phyloP scores from a whole-genome alignment of 1,140 invertebrate genomes.

The Drosophila mojavensis region DNA sequence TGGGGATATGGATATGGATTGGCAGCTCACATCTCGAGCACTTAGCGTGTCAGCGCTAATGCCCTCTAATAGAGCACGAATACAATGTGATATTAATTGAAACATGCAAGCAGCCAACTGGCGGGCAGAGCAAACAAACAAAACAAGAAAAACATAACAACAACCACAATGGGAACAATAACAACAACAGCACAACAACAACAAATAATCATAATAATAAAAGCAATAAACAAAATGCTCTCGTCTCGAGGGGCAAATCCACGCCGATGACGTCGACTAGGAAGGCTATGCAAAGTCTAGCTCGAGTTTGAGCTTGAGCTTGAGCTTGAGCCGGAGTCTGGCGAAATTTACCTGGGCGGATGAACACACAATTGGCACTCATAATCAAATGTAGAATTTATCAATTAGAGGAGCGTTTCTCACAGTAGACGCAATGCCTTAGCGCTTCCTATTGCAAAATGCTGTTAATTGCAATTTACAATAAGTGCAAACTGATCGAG shows the following conservation, averaged over 20 bases:
- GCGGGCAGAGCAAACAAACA: neutral
- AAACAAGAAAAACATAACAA: neutral
- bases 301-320: neutral
- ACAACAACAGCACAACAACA: neutral
- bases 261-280: constrained; percentile 35
- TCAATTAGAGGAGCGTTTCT: constrained; percentile 62
- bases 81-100: constrained; percentile 67
- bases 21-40: constrained; percentile 42
- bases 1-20: neutral
- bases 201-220: constrained; percentile 9
- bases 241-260: constrained; percentile 38
- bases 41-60: constrained; percentile 66
- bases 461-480: constrained; percentile 70
- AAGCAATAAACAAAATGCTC: constrained; percentile 24
- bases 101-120: constrained; percentile 61
- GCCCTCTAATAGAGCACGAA: constrained; percentile 64
- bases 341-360: constrained; percentile 48
- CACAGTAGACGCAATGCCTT: constrained; percentile 15
- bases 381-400: constrained; percentile 48
- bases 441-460: constrained; percentile 58
- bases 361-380: constrained; percentile 24
- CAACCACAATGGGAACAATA: constrained; percentile 13
- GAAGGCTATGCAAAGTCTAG: constrained; percentile 71
- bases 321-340: neutral
- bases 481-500: constrained; percentile 47